phyloP scores from a whole-genome alignment of 2,888 invertebrate species.

The Macaria liturata region DNA sequence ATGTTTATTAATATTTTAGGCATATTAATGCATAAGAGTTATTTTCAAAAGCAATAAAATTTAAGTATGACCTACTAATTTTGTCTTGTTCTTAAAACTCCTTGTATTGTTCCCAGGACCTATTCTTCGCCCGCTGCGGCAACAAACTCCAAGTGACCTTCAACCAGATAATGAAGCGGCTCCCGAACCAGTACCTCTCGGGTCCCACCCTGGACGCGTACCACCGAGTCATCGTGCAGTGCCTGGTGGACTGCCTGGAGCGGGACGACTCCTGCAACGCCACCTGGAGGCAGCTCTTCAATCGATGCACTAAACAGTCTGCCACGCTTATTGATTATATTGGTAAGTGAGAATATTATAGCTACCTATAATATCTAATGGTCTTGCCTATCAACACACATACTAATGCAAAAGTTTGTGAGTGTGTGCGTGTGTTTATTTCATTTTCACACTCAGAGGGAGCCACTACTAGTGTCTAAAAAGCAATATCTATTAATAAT shows the following conservation, averaged over 20 bases:
- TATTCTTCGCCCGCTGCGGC: constrained; percentile 71
- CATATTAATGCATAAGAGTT: too few species aligned
- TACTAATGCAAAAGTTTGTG: too few species aligned
- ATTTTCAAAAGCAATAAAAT: too few species aligned
- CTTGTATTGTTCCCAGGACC: constrained; percentile 54
- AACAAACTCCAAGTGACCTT: constrained; percentile 78
- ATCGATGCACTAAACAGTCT: constrained; percentile 86
- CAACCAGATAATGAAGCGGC: constrained; percentile 86
- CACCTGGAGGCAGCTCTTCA: constrained; percentile 87
- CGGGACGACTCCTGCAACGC: constrained; percentile 86
- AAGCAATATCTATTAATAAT: too few species aligned
- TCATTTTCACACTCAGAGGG: too few species aligned
- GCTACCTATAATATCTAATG: too few species aligned
- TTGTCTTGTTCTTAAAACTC: too few species aligned
- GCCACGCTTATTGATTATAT: constrained; percentile 85
- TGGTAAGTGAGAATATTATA: constrained; percentile 51
- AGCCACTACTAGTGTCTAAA: too few species aligned
- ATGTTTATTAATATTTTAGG: too few species aligned
- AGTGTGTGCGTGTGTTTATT: too few species aligned
- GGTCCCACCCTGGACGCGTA: constrained; percentile 69
- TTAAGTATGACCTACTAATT: too few species aligned
- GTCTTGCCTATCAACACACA: too few species aligned
- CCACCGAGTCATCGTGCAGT: constrained; percentile 82
- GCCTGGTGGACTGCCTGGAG: constrained; percentile 84
- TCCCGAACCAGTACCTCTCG: constrained; percentile 78